Evolutionary conservation across 2,113 vertebrate species (phyloP).

Genomic region (Otis tarda): DNA sequence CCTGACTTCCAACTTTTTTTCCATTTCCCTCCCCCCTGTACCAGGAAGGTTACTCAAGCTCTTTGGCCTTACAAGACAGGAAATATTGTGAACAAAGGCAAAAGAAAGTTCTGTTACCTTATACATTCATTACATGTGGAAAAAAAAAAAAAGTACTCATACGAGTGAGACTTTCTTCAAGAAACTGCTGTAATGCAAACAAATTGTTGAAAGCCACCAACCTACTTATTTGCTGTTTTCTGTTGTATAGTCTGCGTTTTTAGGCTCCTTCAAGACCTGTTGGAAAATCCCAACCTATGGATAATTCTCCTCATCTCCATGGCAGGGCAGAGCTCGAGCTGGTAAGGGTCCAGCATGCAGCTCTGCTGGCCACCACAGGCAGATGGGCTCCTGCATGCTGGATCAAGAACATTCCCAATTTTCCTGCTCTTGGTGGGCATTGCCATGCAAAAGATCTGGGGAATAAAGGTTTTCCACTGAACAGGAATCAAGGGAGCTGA

Average conservation of each 20-base stretch:
- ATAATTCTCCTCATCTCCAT: background rate
- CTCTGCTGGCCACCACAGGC: background rate
- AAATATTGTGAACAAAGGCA: background rate
- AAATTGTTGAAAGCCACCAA: background rate
- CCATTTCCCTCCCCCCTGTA: background rate
- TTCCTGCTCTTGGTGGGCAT: background rate
- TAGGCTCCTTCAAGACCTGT: background rate
- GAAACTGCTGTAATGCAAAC: background rate
- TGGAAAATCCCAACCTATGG: background rate
- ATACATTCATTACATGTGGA: background rate
- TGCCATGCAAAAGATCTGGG: background rate
- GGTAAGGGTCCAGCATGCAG: fast-evolving
- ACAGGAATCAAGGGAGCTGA: background rate
- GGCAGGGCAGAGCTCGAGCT: background rate
- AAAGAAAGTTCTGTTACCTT: background rate
- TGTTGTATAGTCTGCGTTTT: background rate
- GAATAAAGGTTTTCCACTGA: background rate
- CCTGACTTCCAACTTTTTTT: background rate
- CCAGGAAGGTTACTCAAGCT: background rate
- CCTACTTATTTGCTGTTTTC: background rate
- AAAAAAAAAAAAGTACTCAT: background rate
- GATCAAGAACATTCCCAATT: background rate
- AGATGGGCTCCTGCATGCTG: background rate
- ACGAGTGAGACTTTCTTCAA: background rate
- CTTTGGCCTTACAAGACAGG: background rate